These are phyloP conservation scores for Zalophus californianus DNA, from an alignment of 2,797 vertebrate genomes.

Conservation along the genomic window DNA sequence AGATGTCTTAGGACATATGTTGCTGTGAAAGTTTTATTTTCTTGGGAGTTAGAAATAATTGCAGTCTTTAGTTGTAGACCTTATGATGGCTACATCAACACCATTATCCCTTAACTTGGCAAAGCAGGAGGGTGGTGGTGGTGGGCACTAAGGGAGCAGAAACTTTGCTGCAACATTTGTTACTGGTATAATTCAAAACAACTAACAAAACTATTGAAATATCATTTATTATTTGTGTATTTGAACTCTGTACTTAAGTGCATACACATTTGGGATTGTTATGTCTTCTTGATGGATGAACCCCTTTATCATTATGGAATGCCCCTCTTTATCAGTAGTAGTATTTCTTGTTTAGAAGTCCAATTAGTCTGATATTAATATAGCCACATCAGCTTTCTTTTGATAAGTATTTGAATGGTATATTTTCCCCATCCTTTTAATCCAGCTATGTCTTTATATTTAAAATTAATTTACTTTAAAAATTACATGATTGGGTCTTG, in stretches of 20 bases:
- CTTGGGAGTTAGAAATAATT: background rate
- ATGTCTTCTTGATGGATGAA: background rate
- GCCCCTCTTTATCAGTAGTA: background rate
- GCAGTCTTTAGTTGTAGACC: background rate
- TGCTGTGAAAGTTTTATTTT: conserved; percentile 11
- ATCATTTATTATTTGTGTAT: background rate
- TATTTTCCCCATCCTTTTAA: background rate
- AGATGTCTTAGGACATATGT: background rate
- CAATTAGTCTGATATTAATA: background rate
- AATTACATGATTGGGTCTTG: background rate
- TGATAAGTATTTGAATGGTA: background rate
- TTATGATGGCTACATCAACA: background rate
- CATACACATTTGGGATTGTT: background rate
- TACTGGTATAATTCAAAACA: background rate
- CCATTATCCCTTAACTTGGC: background rate
- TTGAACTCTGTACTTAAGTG: background rate
- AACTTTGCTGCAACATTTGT: background rate
- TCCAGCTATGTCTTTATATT: background rate
- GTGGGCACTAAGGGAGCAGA: background rate
- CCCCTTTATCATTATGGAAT: background rate
- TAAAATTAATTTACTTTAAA: conserved; percentile 7
- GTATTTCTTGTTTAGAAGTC: background rate
- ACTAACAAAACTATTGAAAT: background rate
- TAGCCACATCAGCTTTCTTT: background rate
- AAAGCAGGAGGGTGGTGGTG: background rate